Percentiles rank a stretch among this genome's conserved stretches.
Conservation (phyloP, 2,797 vertebrate genomes). For the Acomys russatus region DNA sequence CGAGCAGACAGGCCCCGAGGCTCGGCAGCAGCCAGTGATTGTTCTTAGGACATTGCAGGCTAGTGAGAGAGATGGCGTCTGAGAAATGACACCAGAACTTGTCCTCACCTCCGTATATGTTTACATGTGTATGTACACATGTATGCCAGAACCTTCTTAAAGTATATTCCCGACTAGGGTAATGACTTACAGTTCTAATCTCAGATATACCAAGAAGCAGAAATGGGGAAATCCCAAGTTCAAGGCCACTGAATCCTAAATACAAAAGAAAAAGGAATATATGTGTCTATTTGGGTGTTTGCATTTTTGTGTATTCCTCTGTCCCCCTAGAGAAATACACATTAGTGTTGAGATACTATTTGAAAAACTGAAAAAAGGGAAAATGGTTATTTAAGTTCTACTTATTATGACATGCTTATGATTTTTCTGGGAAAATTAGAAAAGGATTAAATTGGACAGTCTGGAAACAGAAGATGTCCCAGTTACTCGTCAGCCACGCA, state of each 20-base stretch:
- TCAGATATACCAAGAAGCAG: background rate
- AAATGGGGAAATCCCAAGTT: background rate
- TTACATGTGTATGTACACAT: background rate
- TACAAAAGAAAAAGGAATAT: background rate
- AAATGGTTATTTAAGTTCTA: background rate
- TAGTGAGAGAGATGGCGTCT: background rate
- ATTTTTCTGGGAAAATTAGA: conserved; percentile 35
- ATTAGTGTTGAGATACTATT: background rate
- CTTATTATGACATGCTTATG: background rate
- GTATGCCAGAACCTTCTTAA: background rate
- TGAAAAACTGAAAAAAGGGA: conserved; percentile 36
- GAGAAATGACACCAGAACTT: background rate
- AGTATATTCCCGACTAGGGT: background rate
- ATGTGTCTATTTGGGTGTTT: background rate
- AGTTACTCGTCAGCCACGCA: background rate
- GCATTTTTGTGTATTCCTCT: background rate
- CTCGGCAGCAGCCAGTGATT: background rate
- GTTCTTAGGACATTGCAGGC: background rate
- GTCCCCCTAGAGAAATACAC: too few species aligned
- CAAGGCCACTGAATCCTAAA: background rate
- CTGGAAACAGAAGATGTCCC: background rate
- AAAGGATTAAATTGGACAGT: background rate
- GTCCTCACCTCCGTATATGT: background rate
- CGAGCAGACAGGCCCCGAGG: too few species aligned
- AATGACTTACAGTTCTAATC: background rate